A percentile compares a stretch with the other conserved stretches of the same genome.
phyloP scores from a whole-genome alignment of 2,113 vertebrate species.

The Mus pahari region DNA sequence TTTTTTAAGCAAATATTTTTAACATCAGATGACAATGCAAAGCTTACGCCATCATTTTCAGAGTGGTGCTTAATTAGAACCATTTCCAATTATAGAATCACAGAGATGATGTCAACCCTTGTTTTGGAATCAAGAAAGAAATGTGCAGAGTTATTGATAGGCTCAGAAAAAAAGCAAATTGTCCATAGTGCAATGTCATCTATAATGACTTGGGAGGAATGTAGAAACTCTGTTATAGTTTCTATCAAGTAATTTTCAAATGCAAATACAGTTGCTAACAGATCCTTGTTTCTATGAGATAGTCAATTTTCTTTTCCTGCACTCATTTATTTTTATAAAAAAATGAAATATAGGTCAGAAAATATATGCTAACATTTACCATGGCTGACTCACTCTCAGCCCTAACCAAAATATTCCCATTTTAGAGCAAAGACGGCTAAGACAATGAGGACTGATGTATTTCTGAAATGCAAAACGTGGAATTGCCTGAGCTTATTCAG shows the following conservation, averaged over 20 bases:
- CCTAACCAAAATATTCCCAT: slow-evolving; percentile 83
- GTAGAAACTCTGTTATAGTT: slow-evolving; percentile 77
- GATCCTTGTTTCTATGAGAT: slow-evolving; percentile 80
- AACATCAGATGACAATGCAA: not conserved
- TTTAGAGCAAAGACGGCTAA: slow-evolving; percentile 80
- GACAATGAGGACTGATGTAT: slow-evolving; percentile 82
- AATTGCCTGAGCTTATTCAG: slow-evolving; percentile 73
- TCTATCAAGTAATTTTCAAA: slow-evolving; percentile 86
- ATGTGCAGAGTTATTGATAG: not conserved
- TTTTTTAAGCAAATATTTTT: slow-evolving; percentile 36
- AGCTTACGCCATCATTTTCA: slow-evolving; percentile 42
- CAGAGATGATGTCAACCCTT: not conserved
- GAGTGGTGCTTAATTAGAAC: slow-evolving; percentile 45
- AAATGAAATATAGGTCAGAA: slow-evolving; percentile 81
- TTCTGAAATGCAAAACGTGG: slow-evolving; percentile 80
- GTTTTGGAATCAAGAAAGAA: slow-evolving; percentile 10
- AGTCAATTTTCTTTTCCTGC: slow-evolving; percentile 81
- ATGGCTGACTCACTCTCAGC: slow-evolving; percentile 79
- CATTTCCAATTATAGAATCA: slow-evolving; percentile 18
- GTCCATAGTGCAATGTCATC: slow-evolving; percentile 11
- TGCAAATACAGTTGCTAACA: slow-evolving; percentile 82
- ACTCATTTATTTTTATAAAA: slow-evolving; percentile 85
- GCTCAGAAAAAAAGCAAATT: not conserved
- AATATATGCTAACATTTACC: slow-evolving; percentile 85
- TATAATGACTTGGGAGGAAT: slow-evolving; percentile 65